These are phyloP conservation scores for Carabus problematicus DNA, from an alignment of 2,888 invertebrate genomes.

Conservation along the genomic window DNA sequence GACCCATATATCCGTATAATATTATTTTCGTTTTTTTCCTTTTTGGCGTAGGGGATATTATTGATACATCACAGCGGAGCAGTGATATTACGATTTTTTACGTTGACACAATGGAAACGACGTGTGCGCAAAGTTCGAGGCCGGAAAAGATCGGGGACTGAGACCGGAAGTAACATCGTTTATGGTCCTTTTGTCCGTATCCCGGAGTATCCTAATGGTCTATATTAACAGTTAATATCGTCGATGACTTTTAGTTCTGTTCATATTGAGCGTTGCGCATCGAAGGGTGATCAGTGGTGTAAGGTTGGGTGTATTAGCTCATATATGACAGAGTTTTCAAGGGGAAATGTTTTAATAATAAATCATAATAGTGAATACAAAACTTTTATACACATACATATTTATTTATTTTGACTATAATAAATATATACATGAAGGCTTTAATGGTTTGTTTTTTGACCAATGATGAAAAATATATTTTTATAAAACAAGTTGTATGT, in stretches of 20 bases:
- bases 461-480: no score
- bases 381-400: no score
- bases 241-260: conserved; percentile 6
- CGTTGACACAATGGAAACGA: conserved; percentile 11
- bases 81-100: conserved; percentile 41
- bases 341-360: no score
- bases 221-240: conserved; percentile 53
- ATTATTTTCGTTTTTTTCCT: conserved; percentile 49
- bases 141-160: conserved; percentile 31
- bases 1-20: conserved; percentile 47
- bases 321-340: no score
- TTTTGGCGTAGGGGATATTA: conserved; percentile 46
- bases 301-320: no score
- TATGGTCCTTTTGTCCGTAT: conserved; percentile 30
- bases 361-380: no score
- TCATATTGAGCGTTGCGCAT: no score
- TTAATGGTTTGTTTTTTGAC: no score
- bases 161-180: conserved; percentile 35
- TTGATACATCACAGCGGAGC: conserved; percentile 51
- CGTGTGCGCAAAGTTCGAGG: conserved; percentile 7
- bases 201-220: conserved; percentile 49
- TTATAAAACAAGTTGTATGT: no score
- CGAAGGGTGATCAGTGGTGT: no score
- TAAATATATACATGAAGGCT: no score
- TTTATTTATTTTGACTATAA: no score